phyloP scores from a whole-genome alignment of 2,797 vertebrate species.

The Thamnophis elegans region DNA sequence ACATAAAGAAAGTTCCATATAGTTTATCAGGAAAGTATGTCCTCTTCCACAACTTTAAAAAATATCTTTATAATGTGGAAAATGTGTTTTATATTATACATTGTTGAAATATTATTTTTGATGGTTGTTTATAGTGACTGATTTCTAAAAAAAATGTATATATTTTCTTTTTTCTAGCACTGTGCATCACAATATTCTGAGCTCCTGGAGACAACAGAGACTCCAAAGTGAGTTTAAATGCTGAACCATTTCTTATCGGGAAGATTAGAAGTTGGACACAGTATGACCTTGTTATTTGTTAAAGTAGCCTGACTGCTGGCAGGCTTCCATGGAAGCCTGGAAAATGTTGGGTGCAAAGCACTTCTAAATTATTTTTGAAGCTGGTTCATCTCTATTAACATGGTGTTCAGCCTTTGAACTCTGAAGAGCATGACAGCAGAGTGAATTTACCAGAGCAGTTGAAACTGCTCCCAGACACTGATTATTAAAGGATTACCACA shows the following conservation, averaged over 20 bases:
- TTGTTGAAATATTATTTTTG: background rate
- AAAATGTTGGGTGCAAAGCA: background rate
- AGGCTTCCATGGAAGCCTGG: background rate
- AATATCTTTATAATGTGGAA: background rate
- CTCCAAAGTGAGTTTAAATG: slow-evolving; percentile 88
- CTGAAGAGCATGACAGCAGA: background rate
- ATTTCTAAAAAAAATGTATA: background rate
- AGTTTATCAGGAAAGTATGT: background rate
- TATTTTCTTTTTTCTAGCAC: slow-evolving; percentile 77
- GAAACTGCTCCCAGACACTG: background rate
- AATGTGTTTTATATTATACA: background rate
- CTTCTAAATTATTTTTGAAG: background rate
- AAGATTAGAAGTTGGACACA: background rate
- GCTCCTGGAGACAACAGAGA: slow-evolving; percentile 92
- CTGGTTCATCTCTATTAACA: background rate
- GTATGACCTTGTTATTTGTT: background rate
- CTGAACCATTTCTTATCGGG: background rate
- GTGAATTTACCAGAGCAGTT: background rate
- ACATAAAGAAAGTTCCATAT: background rate
- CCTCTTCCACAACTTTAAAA: background rate
- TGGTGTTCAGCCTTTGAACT: background rate
- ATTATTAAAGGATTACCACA: background rate
- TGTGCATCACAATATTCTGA: slow-evolving; percentile 97
- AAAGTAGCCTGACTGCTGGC: background rate
- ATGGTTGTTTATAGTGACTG: background rate